Conservation (phyloP, 64 coral and sea anemone species). For the Exaiptasia diaphana region DNA sequence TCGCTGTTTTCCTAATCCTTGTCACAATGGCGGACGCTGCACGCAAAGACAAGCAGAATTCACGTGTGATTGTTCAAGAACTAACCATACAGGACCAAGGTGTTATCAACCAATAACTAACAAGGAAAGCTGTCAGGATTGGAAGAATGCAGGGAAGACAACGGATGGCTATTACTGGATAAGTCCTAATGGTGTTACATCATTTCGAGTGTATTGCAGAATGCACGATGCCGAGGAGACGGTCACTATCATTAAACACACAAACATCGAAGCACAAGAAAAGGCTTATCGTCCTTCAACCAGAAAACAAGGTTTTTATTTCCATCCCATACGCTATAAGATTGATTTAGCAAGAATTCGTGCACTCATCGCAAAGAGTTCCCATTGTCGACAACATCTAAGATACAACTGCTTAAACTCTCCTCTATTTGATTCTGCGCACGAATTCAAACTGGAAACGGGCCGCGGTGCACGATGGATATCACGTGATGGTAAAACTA, state of each 20-base stretch:
- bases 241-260: slow-evolving; percentile 62
- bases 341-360: slow-evolving; percentile 28
- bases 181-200: slow-evolving; percentile 24
- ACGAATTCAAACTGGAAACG: slow-evolving; percentile 32
- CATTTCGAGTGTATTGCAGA: slow-evolving; percentile 67
- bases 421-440: slow-evolving; percentile 69
- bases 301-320: slow-evolving; percentile 36
- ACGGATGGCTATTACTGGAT: slow-evolving; percentile 49
- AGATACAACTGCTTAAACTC: slow-evolving; percentile 75
- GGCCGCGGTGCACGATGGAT: slow-evolving; percentile 81
- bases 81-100: slow-evolving; percentile 37
- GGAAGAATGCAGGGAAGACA: slow-evolving; percentile 48
- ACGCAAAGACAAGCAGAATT: not conserved
- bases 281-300: not conserved
- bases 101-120: slow-evolving; percentile 55
- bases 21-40: slow-evolving; percentile 65
- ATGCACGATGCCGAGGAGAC: slow-evolving; percentile 58
- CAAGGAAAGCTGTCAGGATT: slow-evolving; percentile 74
- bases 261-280: not conserved
- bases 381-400: slow-evolving; percentile 70
- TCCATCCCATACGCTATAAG: slow-evolving; percentile 29
- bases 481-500: slow-evolving; percentile 62
- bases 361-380: slow-evolving; percentile 59
- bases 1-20: slow-evolving; percentile 76
- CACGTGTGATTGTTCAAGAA: slow-evolving; percentile 52